A percentile compares a stretch with the other conserved stretches of the same genome.
Evolutionary conservation across 2,113 vertebrate species (phyloP).

Genomic region (Rhinopithecus roxellana): DNA sequence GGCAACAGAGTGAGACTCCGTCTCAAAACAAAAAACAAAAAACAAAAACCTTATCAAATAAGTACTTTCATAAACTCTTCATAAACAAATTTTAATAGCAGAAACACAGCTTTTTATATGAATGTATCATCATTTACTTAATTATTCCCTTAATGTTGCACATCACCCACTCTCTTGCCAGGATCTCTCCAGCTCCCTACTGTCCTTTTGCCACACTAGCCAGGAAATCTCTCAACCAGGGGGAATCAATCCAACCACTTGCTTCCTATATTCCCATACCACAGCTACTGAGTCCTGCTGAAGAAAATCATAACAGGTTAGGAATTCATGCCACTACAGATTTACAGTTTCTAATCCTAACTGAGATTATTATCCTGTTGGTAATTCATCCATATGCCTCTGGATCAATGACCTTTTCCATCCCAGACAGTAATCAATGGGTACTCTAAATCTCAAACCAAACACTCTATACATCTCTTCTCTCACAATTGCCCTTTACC

Average conservation of each 20-base stretch:
- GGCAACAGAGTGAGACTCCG: too few species aligned
- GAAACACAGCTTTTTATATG: background rate
- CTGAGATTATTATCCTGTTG: background rate
- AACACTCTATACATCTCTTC: background rate
- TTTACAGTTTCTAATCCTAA: background rate
- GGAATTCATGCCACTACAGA: background rate
- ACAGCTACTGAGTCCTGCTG: background rate
- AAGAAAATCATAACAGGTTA: slow-evolving; percentile 14
- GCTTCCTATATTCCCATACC: background rate
- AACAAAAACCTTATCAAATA: background rate
- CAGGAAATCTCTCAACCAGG: background rate
- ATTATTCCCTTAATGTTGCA: background rate
- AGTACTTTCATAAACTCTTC: background rate
- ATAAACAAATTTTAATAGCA: slow-evolving; percentile 28
- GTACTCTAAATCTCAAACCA: background rate
- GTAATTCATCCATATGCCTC: slow-evolving; percentile 23
- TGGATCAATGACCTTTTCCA: background rate
- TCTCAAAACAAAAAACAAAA: too few species aligned
- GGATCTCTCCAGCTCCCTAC: background rate
- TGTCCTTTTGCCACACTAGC: background rate
- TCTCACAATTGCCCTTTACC: background rate
- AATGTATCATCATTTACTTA: slow-evolving; percentile 33
- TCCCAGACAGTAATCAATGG: background rate
- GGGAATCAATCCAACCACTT: slow-evolving; percentile 12
- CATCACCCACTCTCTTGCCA: background rate